Conservation (phyloP, 64 coral and sea anemone species). For the Stichodactyla helianthus region DNA sequence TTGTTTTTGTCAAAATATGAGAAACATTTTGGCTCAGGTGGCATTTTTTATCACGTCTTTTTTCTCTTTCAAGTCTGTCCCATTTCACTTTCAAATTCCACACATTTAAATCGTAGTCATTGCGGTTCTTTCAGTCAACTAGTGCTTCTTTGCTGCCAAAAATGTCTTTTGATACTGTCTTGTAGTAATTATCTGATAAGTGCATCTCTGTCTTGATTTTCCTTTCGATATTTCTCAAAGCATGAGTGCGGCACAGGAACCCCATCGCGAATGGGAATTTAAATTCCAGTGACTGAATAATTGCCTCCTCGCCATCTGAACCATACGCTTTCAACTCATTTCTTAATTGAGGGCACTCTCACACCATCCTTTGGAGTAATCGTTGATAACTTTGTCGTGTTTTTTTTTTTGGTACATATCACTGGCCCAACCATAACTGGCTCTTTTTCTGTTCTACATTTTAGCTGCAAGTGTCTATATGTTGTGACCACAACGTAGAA, state of each 20-base stretch:
- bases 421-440: constrained; percentile 30
- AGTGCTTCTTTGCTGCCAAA: not conserved
- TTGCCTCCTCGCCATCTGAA: constrained; percentile 27
- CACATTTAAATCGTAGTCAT: not conserved
- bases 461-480: constrained; percentile 31
- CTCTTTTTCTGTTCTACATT: not conserved
- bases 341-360: constrained; percentile 3
- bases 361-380: constrained; percentile 27
- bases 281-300: constrained; percentile 24
- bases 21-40: not conserved
- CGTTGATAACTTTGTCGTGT: constrained; percentile 28
- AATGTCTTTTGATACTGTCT: not conserved
- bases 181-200: not conserved
- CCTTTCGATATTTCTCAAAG: not conserved
- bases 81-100: not conserved
- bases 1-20: constrained; percentile 9
- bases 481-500: constrained; percentile 30
- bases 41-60: not conserved
- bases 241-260: constrained; percentile 16
- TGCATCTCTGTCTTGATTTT: not conserved
- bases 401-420: constrained; percentile 29
- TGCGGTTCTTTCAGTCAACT: not conserved
- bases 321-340: constrained; percentile 37
- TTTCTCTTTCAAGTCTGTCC: not conserved
- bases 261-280: constrained; percentile 38